Conservation (phyloP, 2,888 invertebrate species). For the Mongoloraphidia duomilia region DNA sequence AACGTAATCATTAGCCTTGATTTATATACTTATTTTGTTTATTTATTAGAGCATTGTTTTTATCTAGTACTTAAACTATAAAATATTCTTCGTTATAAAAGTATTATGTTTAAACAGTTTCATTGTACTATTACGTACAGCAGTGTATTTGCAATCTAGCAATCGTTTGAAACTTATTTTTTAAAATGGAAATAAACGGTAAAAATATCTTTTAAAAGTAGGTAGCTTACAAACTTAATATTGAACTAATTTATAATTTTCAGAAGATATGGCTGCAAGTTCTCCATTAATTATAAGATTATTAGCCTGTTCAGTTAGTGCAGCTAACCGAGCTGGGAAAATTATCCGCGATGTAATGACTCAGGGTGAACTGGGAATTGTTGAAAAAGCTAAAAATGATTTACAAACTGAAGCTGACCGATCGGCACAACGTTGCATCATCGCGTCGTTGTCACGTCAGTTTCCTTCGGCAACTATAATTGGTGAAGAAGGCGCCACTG, state of each 20-base stretch:
- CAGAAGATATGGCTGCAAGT: conserved; percentile 41
- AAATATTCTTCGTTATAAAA: too few species aligned
- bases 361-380: conserved; percentile 77
- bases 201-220: too few species aligned
- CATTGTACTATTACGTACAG: too few species aligned
- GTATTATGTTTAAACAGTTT: too few species aligned
- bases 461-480: conserved; percentile 77
- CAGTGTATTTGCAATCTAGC: too few species aligned
- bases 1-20: too few species aligned
- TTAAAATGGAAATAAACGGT: too few species aligned
- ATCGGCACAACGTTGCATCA: conserved; percentile 84
- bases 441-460: conserved; percentile 67
- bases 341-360: conserved; percentile 85
- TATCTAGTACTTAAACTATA: too few species aligned
- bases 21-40: too few species aligned
- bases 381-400: conserved; percentile 89
- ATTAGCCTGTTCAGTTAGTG: conserved; percentile 63
- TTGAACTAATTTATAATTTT: neutral
- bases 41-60: too few species aligned
- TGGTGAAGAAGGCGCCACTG: conserved; percentile 73
- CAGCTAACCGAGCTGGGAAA: conserved; percentile 70
- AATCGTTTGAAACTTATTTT: too few species aligned
- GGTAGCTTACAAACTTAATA: too few species aligned
- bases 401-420: conserved; percentile 97
- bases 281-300: conserved; percentile 52